Evolutionary conservation across 2,888 invertebrate genomes (phyloP).

Genomic region (Drosophila acutilabella): DNA sequence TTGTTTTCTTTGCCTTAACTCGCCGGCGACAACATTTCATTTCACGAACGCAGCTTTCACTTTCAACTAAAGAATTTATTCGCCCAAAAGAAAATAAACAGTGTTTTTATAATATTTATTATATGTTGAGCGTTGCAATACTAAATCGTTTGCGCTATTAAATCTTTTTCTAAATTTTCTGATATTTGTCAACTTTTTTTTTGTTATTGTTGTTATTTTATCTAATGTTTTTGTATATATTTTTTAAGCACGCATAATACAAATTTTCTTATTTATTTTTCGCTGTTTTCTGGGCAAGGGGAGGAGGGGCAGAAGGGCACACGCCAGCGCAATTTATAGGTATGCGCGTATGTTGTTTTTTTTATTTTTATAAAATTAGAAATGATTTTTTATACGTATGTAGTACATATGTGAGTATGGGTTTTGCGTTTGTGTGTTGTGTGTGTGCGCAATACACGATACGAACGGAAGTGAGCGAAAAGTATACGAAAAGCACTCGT

Average conservation of each 20-base stretch:
- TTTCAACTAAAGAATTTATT: slow-evolving; percentile 68
- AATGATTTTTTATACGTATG: slow-evolving; percentile 61
- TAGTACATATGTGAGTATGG: not conserved
- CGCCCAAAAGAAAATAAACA: slow-evolving; percentile 61
- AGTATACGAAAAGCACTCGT: slow-evolving; percentile 16
- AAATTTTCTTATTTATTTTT: slow-evolving; percentile 47
- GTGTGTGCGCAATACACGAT: slow-evolving; percentile 18
- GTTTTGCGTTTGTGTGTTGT: slow-evolving; percentile 5
- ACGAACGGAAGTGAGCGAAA: slow-evolving; percentile 60
- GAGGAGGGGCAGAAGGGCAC: slow-evolving; percentile 14
- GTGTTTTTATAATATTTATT: slow-evolving; percentile 31
- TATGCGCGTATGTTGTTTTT: slow-evolving; percentile 30
- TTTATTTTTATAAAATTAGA: slow-evolving; percentile 69
- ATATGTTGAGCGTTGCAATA: slow-evolving; percentile 10
- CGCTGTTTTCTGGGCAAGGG: slow-evolving; percentile 16
- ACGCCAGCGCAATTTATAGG: slow-evolving; percentile 39
- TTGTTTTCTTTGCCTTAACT: slow-evolving; percentile 23
- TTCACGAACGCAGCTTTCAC: slow-evolving; percentile 67
- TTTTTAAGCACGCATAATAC: slow-evolving; percentile 43
- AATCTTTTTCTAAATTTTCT: slow-evolving; percentile 5
- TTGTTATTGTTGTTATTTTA: slow-evolving; percentile 10
- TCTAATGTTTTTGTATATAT: slow-evolving; percentile 22
- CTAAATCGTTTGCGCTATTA: slow-evolving; percentile 3
- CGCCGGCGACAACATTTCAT: slow-evolving; percentile 61
- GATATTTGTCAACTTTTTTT: slow-evolving; percentile 31